These are phyloP conservation scores for Podocnemis expansa DNA, from an alignment of 2,113 vertebrate genomes.

Conservation along the genomic window DNA sequence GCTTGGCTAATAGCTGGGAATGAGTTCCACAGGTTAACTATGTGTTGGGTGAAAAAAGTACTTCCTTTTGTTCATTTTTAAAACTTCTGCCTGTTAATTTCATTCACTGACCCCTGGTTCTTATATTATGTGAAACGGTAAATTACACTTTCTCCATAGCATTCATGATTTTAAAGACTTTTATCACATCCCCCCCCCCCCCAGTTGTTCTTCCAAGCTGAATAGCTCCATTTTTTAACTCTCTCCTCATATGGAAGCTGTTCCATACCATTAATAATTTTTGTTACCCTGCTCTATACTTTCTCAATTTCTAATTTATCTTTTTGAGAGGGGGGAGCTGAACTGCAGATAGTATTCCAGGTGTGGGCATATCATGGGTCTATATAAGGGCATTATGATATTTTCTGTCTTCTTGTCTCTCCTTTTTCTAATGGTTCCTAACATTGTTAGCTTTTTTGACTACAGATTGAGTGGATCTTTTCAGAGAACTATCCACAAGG, in stretches of 20 bases:
- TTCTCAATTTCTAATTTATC: neutral
- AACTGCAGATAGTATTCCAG: neutral
- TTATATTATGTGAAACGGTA: neutral
- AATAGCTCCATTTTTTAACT: neutral
- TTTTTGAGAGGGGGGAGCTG: neutral
- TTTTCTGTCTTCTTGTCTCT: neutral
- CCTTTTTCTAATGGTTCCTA: neutral
- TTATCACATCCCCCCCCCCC: neutral
- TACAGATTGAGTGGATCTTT: neutral
- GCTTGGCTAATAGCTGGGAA: neutral
- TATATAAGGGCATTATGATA: neutral
- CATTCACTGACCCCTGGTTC: neutral
- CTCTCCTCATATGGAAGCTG: neutral
- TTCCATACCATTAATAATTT: neutral
- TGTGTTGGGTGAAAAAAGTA: neutral
- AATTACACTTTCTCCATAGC: no score
- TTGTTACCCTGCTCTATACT: neutral
- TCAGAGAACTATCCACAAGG: neutral
- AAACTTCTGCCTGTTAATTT: neutral
- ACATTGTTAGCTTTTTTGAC: neutral
- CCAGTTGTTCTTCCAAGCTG: neutral
- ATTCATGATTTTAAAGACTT: neutral
- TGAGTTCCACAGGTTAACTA: neutral
- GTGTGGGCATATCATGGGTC: neutral
- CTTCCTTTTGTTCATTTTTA: neutral